These are phyloP conservation scores for Tineola bisselliella DNA, from an alignment of 2,888 invertebrate genomes.

Conservation along the genomic window DNA sequence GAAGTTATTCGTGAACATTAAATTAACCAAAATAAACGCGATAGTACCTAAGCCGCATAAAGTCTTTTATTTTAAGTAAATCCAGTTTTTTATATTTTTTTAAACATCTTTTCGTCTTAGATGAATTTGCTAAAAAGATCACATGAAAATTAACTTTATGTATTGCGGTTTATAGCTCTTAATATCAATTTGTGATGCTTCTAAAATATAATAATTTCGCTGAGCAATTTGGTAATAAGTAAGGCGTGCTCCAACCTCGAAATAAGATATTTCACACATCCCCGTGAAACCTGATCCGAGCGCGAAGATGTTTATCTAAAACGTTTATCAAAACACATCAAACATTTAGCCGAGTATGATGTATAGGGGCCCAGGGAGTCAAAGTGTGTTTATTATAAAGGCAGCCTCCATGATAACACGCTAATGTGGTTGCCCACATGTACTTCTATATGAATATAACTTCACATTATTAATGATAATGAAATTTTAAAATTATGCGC, in stretches of 20 bases:
- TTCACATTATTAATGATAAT: not conserved
- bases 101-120: not conserved
- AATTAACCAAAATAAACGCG: too few relatives aligned
- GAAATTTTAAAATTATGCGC: too few relatives aligned
- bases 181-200: too few relatives aligned
- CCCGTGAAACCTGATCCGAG: not conserved
- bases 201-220: not conserved
- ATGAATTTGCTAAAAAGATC: not conserved
- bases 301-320: constrained; percentile 6
- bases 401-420: not conserved
- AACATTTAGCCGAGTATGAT: constrained; percentile 6
- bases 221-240: not conserved
- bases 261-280: constrained; percentile 6
- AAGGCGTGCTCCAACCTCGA: not conserved
- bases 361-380: not conserved
- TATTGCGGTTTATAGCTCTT: too few relatives aligned
- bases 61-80: too few relatives aligned
- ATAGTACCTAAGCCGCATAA: too few relatives aligned
- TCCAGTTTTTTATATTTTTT: too few relatives aligned
- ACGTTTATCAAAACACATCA: constrained; percentile 10
- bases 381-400: not conserved
- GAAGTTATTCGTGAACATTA: too few relatives aligned
- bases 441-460: not conserved
- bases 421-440: not conserved
- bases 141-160: not conserved